Percentiles rank a stretch among this genome's conserved stretches.
Evolutionary conservation across 2,888 invertebrate genomes (phyloP).

Genomic region (Patella depressa): DNA sequence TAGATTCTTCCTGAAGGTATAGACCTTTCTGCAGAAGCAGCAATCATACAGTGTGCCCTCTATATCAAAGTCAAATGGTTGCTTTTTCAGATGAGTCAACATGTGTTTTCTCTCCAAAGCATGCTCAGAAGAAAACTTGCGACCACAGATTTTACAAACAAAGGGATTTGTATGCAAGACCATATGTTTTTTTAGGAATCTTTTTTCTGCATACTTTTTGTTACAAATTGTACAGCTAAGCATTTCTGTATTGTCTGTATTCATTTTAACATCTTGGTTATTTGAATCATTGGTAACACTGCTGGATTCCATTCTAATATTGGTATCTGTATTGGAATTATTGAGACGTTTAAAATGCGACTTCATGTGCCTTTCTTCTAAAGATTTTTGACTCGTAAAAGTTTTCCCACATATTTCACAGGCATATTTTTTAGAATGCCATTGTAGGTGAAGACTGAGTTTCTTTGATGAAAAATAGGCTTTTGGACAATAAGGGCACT

Average conservation of each 20-base stretch:
- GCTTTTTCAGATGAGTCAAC: background rate
- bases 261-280: no score
- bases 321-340: no score
- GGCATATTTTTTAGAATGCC: background rate
- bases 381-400: background rate
- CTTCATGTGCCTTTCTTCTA: background rate
- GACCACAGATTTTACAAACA: slow-evolving; percentile 6
- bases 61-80: background rate
- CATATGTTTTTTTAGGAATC: background rate
- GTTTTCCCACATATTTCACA: background rate
- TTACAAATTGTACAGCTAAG: background rate
- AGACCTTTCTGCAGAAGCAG: background rate
- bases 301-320: no score
- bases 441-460: background rate
- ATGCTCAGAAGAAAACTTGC: background rate
- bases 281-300: no score
- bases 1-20: background rate
- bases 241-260: no score
- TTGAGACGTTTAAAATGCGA: background rate
- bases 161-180: background rate
- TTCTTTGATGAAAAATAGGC: background rate
- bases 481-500: background rate
- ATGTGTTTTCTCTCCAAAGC: background rate
- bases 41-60: background rate
- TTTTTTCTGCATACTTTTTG: background rate